phyloP scores from a whole-genome alignment of 2,113 vertebrate species.

The Odontophorus gujanensis region DNA sequence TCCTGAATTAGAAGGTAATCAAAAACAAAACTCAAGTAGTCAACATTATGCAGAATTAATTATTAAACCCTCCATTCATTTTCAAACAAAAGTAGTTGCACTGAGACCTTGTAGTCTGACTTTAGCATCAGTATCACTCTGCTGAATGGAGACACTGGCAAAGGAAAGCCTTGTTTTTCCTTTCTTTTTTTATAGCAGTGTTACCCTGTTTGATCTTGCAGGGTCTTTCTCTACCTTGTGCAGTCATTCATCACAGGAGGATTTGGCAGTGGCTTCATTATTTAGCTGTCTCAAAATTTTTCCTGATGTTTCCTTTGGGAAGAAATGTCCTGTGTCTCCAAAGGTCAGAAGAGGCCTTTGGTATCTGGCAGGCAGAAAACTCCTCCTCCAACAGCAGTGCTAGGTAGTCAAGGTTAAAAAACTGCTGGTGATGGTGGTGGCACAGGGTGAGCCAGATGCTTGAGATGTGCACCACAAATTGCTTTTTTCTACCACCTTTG shows the following conservation, averaged over 20 bases:
- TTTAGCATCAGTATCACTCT: neutral
- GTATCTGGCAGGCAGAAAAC: neutral
- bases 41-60: rapidly evolving
- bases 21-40: neutral
- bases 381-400: neutral
- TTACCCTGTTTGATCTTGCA: neutral
- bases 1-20: neutral
- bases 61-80: neutral
- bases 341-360: neutral
- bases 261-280: neutral
- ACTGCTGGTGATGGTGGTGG: neutral
- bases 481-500: neutral
- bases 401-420: neutral
- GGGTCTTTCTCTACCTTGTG: neutral
- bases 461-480: neutral
- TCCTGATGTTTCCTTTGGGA: neutral
- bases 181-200: neutral
- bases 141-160: neutral
- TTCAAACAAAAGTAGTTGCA: neutral
- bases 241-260: neutral
- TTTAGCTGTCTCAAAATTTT: neutral
- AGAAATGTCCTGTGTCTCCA: neutral
- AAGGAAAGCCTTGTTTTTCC: neutral
- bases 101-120: neutral
- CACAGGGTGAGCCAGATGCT: neutral